These are phyloP conservation scores for Calypte anna DNA, from an alignment of 2,113 vertebrate genomes.

Conservation along the genomic window DNA sequence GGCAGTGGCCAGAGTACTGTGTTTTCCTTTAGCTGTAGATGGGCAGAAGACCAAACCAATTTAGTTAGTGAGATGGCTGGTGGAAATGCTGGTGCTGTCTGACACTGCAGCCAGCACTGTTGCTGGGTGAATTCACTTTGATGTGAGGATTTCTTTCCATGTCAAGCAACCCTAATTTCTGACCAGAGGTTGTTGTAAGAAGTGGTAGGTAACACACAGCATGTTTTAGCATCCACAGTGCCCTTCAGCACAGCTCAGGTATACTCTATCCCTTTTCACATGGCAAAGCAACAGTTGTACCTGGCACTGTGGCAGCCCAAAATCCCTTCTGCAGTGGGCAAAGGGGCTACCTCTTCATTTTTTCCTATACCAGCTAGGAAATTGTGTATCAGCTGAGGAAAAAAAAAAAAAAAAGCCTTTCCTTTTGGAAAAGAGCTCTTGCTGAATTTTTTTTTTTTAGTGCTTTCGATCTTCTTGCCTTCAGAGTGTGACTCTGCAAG, in stretches of 20 bases:
- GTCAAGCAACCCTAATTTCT: not conserved
- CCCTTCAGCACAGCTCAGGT: not conserved
- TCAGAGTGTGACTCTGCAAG: not conserved
- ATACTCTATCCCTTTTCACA: not conserved
- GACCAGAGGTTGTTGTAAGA: not conserved
- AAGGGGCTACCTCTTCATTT: not conserved
- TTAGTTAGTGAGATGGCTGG: not conserved
- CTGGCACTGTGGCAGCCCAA: not conserved
- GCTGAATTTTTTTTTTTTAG: not conserved
- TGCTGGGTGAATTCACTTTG: not conserved
- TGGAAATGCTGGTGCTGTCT: not conserved
- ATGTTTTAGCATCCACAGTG: not conserved
- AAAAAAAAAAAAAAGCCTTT: not conserved
- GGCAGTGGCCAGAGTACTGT: not conserved
- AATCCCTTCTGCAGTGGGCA: not conserved
- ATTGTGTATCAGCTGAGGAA: not conserved
- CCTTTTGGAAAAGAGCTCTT: not conserved
- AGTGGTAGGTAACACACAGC: accelerated
- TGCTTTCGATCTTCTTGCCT: not conserved
- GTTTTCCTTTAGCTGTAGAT: not conserved
- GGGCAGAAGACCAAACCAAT: not conserved
- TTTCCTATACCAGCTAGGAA: not conserved
- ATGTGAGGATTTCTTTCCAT: not conserved
- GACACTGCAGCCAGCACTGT: not conserved
- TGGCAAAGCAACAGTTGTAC: not conserved